phyloP scores from a whole-genome alignment of 2,888 invertebrate species.

The Agrenia bidenticulata region DNA sequence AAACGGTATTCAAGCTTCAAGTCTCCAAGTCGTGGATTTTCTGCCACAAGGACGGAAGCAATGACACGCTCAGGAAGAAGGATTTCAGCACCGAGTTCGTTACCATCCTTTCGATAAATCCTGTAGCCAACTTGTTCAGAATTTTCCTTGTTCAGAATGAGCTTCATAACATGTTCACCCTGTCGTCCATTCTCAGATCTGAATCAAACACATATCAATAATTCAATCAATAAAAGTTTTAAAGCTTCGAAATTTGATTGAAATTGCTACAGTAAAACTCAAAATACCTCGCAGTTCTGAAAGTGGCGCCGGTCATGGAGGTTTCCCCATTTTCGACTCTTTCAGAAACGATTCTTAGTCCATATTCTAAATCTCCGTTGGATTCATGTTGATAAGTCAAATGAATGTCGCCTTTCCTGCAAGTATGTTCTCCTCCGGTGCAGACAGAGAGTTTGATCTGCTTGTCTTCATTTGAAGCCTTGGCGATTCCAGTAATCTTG shows the following conservation, averaged over 20 bases:
- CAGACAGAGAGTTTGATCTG: constrained; percentile 40
- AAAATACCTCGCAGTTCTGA: constrained; percentile 31
- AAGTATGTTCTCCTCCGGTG: constrained; percentile 33
- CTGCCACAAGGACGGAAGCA: constrained; percentile 57
- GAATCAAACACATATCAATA: constrained; percentile 10
- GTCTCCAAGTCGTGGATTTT: constrained; percentile 55
- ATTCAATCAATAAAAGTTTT: background rate
- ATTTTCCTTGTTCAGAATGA: constrained; percentile 45
- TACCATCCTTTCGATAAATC: constrained; percentile 58
- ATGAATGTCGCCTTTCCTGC: constrained; percentile 36
- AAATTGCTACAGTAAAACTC: no score
- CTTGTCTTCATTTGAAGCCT: constrained; percentile 47
- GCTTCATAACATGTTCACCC: constrained; percentile 38
- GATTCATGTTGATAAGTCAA: constrained; percentile 29
- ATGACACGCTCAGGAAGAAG: constrained; percentile 63
- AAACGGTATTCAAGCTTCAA: constrained; percentile 66
- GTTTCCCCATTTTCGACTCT: constrained; percentile 11
- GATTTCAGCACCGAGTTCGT: constrained; percentile 51
- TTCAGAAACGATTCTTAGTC: constrained; percentile 26
- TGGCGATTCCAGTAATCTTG: constrained; percentile 41
- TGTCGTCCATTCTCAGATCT: constrained; percentile 19
- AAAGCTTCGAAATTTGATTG: no score
- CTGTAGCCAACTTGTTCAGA: constrained; percentile 44
- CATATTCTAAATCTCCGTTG: constrained; percentile 39
- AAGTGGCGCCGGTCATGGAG: constrained; percentile 14